phyloP scores from a whole-genome alignment of 2,113 vertebrate genomes.

The Nothoprocta pentlandii region DNA sequence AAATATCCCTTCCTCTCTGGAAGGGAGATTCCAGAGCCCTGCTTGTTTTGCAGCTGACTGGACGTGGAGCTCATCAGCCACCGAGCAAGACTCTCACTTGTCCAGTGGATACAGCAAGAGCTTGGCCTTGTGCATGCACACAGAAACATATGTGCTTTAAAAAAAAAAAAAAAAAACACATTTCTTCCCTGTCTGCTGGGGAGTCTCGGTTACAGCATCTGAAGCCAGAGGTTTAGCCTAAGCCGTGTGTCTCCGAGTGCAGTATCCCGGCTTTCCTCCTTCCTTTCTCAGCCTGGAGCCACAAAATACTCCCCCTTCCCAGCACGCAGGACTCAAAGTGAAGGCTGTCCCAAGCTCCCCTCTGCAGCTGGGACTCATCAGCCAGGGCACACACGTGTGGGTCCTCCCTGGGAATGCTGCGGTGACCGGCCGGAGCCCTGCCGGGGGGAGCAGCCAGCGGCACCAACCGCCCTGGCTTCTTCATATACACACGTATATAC shows the following conservation, averaged over 20 bases:
- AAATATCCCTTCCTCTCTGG: not conserved
- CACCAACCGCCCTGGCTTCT: not conserved
- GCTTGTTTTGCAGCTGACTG: conserved; percentile 57
- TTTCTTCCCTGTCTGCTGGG: conserved; percentile 40
- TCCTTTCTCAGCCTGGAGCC: conserved; percentile 33
- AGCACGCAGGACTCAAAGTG: conserved; percentile 21
- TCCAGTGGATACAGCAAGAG: not conserved
- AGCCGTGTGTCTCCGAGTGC: not conserved
- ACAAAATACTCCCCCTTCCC: conserved; percentile 52
- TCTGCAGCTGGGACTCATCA: conserved; percentile 67
- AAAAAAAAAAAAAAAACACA: conserved; percentile 9
- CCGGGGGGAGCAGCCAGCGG: not conserved
- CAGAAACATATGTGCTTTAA: not conserved
- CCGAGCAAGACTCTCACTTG: not conserved
- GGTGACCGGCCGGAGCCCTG: not conserved
- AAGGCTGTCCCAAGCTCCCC: conserved; percentile 6
- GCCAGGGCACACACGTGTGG: conserved; percentile 63
- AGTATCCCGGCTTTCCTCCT: conserved; percentile 12
- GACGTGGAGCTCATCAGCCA: conserved; percentile 7
- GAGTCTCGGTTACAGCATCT: conserved; percentile 30
- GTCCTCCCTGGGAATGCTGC: conserved; percentile 64
- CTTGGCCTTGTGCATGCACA: not conserved
- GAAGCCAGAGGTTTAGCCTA: conserved; percentile 38
- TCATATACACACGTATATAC: not conserved
- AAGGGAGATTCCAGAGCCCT: conserved; percentile 50